Percentiles rank a stretch among this genome's conserved stretches.
phyloP scores from a whole-genome alignment of 2,797 vertebrate species.

The Brachymystax lenok region DNA sequence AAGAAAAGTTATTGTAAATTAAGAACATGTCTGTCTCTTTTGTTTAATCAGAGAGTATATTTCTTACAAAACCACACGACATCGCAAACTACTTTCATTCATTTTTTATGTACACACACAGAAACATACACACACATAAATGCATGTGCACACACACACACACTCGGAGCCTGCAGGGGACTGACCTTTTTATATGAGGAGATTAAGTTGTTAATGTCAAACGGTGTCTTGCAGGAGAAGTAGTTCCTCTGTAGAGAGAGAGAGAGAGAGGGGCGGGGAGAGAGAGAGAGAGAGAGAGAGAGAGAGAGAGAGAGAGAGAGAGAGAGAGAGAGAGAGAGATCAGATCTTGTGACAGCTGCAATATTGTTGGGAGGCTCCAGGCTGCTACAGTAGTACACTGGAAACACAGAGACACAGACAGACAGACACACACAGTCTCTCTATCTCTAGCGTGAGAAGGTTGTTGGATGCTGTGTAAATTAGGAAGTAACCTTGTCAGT shows the following conservation, averaged over 20 bases:
- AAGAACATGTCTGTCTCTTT: no score
- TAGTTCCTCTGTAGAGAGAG: constrained; percentile 66
- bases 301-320: not conserved
- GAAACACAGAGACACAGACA: not conserved
- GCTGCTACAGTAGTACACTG: not conserved
- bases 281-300: not conserved
- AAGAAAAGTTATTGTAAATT: no score
- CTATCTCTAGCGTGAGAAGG: no score
- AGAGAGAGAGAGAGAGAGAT: not conserved
- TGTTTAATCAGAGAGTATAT: no score
- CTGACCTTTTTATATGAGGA: constrained; percentile 80
- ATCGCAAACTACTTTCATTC: no score
- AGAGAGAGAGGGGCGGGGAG: not conserved
- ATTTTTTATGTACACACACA: not conserved
- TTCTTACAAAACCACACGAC: not conserved
- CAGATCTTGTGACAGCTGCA: not conserved
- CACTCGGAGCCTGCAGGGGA: not conserved
- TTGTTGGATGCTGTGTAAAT: no score
- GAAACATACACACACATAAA: not conserved
- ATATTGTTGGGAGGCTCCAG: not conserved
- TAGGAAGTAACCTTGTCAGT: no score
- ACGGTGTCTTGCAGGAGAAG: constrained; percentile 83
- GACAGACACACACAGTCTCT: not conserved
- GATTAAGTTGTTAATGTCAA: constrained; percentile 77
- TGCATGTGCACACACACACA: not conserved